Percentiles rank a stretch among this genome's conserved stretches.
phyloP scores from a whole-genome alignment of 2,888 invertebrate genomes.

The Meiosimyza decipiens region DNA sequence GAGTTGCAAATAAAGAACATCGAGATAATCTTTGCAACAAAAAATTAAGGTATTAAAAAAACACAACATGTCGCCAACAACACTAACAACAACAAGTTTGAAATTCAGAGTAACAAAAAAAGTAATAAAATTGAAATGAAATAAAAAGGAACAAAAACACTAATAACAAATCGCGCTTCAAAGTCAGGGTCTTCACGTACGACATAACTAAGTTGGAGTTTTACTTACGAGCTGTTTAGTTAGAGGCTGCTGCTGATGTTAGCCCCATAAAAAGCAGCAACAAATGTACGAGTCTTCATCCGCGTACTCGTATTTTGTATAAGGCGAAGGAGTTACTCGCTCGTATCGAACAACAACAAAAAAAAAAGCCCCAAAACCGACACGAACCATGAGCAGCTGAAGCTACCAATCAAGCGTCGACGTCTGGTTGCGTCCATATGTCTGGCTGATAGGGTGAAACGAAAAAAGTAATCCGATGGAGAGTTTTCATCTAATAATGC shows the following conservation, averaged over 20 bases:
- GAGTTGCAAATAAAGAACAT: background rate
- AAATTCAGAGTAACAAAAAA: background rate
- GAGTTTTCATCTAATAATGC: too few relatives aligned
- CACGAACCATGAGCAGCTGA: constrained; percentile 29
- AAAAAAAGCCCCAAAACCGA: constrained; percentile 1
- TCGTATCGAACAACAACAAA: too few relatives aligned
- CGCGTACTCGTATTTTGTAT: background rate
- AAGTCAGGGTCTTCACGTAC: constrained; percentile 31
- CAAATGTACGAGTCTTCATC: background rate
- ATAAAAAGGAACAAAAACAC: too few relatives aligned
- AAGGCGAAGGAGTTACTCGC: background rate
- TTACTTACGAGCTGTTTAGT: too few relatives aligned
- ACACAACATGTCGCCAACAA: constrained; percentile 23
- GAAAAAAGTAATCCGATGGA: too few relatives aligned
- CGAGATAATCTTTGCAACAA: background rate
- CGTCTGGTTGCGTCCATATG: too few relatives aligned
- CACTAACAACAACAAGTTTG: constrained; percentile 8
- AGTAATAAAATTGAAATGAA: too few relatives aligned
- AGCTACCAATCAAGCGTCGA: constrained; percentile 8
- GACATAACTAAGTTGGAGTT: constrained; percentile 3
- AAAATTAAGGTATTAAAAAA: background rate
- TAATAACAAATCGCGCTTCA: constrained; percentile 20
- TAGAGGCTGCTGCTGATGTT: background rate
- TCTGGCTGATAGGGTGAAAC: too few relatives aligned
- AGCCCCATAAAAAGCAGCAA: constrained; percentile 11